phyloP scores from a whole-genome alignment of 2,888 invertebrate genomes.

The Siphlonurus alternatus region DNA sequence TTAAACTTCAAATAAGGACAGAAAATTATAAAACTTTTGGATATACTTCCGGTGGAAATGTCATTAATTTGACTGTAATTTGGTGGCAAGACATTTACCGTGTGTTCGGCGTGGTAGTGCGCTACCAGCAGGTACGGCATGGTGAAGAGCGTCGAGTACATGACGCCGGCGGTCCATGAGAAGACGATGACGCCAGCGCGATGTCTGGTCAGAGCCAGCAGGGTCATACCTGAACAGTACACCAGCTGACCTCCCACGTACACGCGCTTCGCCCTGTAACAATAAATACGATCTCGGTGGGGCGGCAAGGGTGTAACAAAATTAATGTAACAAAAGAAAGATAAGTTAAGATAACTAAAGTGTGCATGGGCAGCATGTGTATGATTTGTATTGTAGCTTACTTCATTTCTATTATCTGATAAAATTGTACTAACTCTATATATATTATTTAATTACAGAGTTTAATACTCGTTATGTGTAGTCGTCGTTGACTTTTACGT shows the following conservation, averaged over 20 bases:
- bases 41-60: too few relatives aligned
- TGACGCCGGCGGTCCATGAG: conserved; percentile 87
- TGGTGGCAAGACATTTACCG: conserved; percentile 49
- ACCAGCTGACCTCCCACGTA: conserved; percentile 80
- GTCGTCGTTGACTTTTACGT: too few relatives aligned
- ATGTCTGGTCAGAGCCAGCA: conserved; percentile 64
- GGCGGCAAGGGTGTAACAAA: conserved; percentile 25
- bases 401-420: too few relatives aligned
- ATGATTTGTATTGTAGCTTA: too few relatives aligned
- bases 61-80: too few relatives aligned
- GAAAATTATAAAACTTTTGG: too few relatives aligned
- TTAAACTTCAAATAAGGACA: too few relatives aligned
- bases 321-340: too few relatives aligned
- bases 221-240: conserved; percentile 74
- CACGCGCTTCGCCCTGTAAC: conserved; percentile 62
- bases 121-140: conserved; percentile 92
- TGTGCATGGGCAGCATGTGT: too few relatives aligned
- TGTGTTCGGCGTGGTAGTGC: conserved; percentile 81
- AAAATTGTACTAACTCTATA: too few relatives aligned
- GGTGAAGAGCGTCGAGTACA: conserved; percentile 95
- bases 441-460: too few relatives aligned
- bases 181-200: conserved; percentile 67
- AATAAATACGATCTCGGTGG: conserved; percentile 22
- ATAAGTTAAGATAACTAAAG: not conserved
- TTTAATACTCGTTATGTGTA: too few relatives aligned